Evolutionary conservation across 1,140 invertebrate species (phyloP).

Genomic region (Eubasilissa regina): DNA sequence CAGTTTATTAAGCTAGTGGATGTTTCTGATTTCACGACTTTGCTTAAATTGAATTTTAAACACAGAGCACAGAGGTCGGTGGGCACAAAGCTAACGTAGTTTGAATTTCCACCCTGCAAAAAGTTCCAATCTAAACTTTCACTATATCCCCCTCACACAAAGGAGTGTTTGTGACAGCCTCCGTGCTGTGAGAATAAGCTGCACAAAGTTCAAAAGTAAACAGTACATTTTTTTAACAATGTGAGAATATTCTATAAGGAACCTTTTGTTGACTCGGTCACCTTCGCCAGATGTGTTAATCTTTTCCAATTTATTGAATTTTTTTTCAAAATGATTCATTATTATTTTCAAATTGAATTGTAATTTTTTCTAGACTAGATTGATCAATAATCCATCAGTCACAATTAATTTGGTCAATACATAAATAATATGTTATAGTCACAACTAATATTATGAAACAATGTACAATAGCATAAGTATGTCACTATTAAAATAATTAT

Average conservation of each 20-base stretch:
- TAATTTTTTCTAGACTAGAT: too few species aligned
- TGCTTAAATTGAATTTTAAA: neutral
- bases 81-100: slow-evolving; percentile 6
- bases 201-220: slow-evolving; percentile 7
- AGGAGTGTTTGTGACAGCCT: slow-evolving; percentile 3
- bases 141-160: neutral
- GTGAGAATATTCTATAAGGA: neutral
- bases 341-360: too few species aligned
- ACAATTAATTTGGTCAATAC: too few species aligned
- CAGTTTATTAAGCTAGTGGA: neutral
- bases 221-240: neutral
- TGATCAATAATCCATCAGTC: too few species aligned
- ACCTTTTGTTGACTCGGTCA: neutral
- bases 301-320: too few species aligned
- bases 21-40: neutral
- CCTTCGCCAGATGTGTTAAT: neutral
- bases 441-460: too few species aligned
- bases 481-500: too few species aligned
- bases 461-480: too few species aligned
- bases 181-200: neutral
- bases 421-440: too few species aligned
- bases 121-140: slow-evolving; percentile 14
- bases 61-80: slow-evolving; percentile 5
- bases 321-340: too few species aligned
- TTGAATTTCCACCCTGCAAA: neutral